Conservation (phyloP, 2,888 invertebrate species). For the Ligdia adustata region DNA sequence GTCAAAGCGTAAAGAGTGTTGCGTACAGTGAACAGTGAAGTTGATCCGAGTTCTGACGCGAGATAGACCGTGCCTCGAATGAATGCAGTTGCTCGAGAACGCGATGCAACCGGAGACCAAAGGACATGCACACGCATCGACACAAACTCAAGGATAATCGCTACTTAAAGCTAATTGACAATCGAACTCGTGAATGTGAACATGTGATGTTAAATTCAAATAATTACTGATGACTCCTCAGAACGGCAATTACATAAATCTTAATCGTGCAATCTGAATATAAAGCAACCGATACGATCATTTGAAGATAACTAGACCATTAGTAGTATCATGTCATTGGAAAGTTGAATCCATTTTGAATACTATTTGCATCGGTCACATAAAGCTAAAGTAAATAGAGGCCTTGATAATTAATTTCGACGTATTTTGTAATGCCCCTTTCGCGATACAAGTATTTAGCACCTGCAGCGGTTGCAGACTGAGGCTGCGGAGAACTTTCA, state of each 20-base stretch:
- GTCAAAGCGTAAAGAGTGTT: constrained; percentile 59
- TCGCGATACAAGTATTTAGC: constrained; percentile 63
- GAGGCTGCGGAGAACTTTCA: constrained; percentile 75
- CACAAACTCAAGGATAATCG: constrained; percentile 69
- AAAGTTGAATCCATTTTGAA: constrained; percentile 20
- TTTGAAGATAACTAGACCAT: not conserved
- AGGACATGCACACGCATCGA: constrained; percentile 63
- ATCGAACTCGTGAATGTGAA: constrained; percentile 43
- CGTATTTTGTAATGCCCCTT: constrained; percentile 23
- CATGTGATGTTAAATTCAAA: constrained; percentile 37
- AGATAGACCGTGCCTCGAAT: constrained; percentile 70
- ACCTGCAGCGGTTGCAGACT: constrained; percentile 64
- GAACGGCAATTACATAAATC: not conserved
- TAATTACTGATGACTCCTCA: constrained; percentile 14
- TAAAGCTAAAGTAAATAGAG: constrained; percentile 36
- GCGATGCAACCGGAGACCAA: constrained; percentile 65
- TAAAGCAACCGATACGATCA: too few species aligned
- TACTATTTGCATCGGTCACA: constrained; percentile 34
- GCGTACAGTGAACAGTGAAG: constrained; percentile 77
- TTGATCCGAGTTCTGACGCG: constrained; percentile 65
- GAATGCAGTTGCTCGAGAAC: constrained; percentile 65
- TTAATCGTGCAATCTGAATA: not conserved
- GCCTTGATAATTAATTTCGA: constrained; percentile 30
- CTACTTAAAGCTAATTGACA: constrained; percentile 49
- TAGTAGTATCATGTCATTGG: not conserved